A percentile compares a stretch with the other conserved stretches of the same genome.
Conservation (phyloP, 2,888 invertebrate species). For the Bhutanitis thaidina region DNA sequence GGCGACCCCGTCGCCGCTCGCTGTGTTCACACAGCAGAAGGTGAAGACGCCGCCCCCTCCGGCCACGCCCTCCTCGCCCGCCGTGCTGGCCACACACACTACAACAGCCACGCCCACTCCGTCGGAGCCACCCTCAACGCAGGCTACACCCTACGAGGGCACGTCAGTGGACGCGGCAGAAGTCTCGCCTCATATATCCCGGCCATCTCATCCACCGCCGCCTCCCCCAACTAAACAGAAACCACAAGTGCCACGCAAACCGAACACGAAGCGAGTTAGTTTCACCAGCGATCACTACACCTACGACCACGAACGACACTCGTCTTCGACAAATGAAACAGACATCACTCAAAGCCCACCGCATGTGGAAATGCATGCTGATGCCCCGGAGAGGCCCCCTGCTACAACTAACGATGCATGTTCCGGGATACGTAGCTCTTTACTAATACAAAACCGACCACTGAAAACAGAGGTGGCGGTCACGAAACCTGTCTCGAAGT, state of each 20-base stretch:
- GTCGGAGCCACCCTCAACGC: conserved; percentile 8
- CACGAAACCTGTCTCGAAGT: conserved; percentile 48
- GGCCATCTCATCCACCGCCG: conserved; percentile 30
- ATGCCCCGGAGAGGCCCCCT: conserved; percentile 36
- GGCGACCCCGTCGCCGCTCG: conserved; percentile 61
- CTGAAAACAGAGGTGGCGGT: conserved; percentile 48
- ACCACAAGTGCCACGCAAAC: conserved; percentile 73
- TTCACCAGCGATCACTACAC: conserved; percentile 57
- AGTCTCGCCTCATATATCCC: conserved; percentile 23
- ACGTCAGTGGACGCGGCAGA: conserved; percentile 42
- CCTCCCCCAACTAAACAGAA: conserved; percentile 57
- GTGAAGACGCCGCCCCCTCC: conserved; percentile 45
- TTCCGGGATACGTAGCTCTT: conserved; percentile 52
- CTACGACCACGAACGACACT: conserved; percentile 41
- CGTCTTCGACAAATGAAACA: conserved; percentile 44
- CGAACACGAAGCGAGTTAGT: conserved; percentile 75
- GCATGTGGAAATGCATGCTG: conserved; percentile 56
- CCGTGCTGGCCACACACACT: conserved; percentile 21
- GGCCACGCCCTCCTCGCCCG: conserved; percentile 28
- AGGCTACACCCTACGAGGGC: conserved; percentile 33
- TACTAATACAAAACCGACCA: conserved; percentile 60
- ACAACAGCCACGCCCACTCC: conserved; percentile 25
- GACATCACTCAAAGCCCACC: conserved; percentile 36
- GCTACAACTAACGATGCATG: conserved; percentile 72
- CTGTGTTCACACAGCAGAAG: conserved; percentile 60